Percentiles rank a stretch among this genome's conserved stretches.
These are phyloP conservation scores for Anser brachyrhynchus DNA, from an alignment of 2,113 vertebrate genomes.

Conservation along the genomic window DNA sequence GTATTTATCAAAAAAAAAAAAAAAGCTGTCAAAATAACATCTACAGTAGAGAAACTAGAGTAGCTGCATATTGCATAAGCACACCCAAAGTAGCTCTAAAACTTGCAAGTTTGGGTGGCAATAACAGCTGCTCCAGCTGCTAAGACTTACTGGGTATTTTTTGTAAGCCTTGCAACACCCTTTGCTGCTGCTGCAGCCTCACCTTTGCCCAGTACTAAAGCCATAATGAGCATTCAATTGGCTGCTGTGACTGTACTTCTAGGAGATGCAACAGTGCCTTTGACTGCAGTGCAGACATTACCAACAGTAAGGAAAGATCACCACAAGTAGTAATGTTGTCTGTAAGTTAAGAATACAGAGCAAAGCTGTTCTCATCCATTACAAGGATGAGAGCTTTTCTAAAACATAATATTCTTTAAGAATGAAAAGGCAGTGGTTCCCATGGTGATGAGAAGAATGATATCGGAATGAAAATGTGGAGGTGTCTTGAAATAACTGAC, in stretches of 20 bases:
- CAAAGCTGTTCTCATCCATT: constrained; percentile 15
- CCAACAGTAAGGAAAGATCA: background rate
- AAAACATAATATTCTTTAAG: constrained; percentile 10
- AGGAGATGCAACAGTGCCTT: background rate
- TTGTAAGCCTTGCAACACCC: background rate
- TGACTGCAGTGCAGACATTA: background rate
- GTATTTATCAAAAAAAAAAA: constrained; percentile 15
- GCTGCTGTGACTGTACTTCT: background rate
- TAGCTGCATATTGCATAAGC: background rate
- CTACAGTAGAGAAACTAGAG: background rate
- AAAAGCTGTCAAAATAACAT: background rate
- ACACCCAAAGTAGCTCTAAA: background rate
- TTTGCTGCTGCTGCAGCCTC: background rate
- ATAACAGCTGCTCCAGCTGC: background rate
- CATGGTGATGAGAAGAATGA: constrained; percentile 32
- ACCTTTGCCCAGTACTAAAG: background rate
- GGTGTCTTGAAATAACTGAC: constrained; percentile 6
- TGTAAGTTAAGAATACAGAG: background rate
- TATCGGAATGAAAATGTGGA: constrained; percentile 18
- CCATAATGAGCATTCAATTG: accelerated
- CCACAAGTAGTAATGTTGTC: background rate
- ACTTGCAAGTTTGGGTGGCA: background rate
- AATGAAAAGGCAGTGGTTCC: constrained; percentile 26
- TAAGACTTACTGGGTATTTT: background rate
- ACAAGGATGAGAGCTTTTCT: constrained; percentile 31